Percentiles rank a stretch among this genome's conserved stretches.
phyloP scores from a whole-genome alignment of 2,888 invertebrate species.

The Andrena trimmerana region DNA sequence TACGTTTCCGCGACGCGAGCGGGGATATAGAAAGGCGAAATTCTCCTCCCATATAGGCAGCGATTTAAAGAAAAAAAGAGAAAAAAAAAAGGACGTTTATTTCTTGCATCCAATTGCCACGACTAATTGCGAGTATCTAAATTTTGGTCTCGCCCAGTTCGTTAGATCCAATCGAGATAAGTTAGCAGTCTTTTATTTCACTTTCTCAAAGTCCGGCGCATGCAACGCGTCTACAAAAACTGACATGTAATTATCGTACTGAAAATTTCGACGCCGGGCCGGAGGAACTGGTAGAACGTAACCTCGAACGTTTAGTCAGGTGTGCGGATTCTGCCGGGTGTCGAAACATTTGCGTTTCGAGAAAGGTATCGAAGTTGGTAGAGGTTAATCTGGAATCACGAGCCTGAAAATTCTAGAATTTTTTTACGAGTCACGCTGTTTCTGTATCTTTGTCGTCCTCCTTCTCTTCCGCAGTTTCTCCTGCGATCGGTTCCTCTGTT shows the following conservation, averaged over 20 bases:
- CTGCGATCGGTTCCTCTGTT: not conserved
- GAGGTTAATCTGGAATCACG: not conserved
- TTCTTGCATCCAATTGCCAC: not conserved
- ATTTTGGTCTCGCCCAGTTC: not conserved
- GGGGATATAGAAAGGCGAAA: constrained; percentile 13
- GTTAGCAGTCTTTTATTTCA: constrained; percentile 16
- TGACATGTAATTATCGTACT: not conserved
- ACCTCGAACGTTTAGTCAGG: not conserved
- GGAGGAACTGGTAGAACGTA: too few relatives aligned
- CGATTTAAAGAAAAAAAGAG: not conserved
- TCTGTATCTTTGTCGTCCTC: not conserved
- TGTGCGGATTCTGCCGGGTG: not conserved
- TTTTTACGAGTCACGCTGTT: not conserved
- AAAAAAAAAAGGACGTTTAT: not conserved
- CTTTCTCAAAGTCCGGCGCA: not conserved
- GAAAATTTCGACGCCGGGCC: not conserved
- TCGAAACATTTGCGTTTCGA: not conserved
- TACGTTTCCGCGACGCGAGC: not conserved
- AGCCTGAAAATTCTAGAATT: not conserved
- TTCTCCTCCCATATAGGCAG: not conserved
- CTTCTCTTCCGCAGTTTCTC: not conserved
- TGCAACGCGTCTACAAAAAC: not conserved
- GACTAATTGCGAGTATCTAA: not conserved
- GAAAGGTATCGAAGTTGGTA: not conserved
- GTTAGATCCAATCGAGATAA: not conserved